Evolutionary conservation across 2,888 invertebrate species (phyloP), one percentile per base, ranked within the genome.

Genomic region (Lasioglossum oenotherae): DNA sequence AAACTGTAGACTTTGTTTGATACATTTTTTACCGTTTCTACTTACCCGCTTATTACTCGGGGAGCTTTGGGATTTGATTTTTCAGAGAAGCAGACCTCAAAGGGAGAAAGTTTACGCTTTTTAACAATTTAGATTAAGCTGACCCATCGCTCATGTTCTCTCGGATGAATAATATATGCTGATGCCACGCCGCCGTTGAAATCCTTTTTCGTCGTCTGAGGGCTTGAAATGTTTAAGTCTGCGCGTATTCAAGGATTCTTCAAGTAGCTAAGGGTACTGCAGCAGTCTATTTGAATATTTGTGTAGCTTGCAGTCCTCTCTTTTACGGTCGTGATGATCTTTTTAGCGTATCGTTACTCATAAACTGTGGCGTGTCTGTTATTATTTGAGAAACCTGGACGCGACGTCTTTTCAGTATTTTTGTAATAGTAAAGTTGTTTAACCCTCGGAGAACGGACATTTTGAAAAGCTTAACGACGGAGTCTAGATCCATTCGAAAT

Each of bases 211-310:
- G 60, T 31, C 27, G n/a, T 69, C 23, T 69, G 35, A 69, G 69
- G 10, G 69, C 69, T 23, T 27, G 60, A 64, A 64, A 64, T 64
- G 60, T 64, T 64, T 64, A 64, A 64, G 60, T 64, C 60, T 31
- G 60, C 31, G 60, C 60, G 60, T 31, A 64, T 27, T 64, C 60
- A 64, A 64, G 31, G 27, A 64, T 64, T 64, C 60, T 31, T 64
- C 31, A n/a, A 64, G 27, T 64, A 64, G 60, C 27, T 27, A 31
- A 64, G 60, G 60, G 60, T 31, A 31, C 60, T 64, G 60, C 60
- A 14, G 60, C 60, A 64, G 60, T 64, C 60, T 31, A 64, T 64
- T 64, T 64, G 60, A 64, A 64, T 64, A 64, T 64, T 31, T 64
- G 60, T 64, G 60, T 31, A 64, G 60, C 16, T 64, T 64, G 60